Percentiles rank a stretch among this genome's conserved stretches.
phyloP scores from a whole-genome alignment of 2,888 invertebrate genomes.

The Dryocosmus kuriphilus region DNA sequence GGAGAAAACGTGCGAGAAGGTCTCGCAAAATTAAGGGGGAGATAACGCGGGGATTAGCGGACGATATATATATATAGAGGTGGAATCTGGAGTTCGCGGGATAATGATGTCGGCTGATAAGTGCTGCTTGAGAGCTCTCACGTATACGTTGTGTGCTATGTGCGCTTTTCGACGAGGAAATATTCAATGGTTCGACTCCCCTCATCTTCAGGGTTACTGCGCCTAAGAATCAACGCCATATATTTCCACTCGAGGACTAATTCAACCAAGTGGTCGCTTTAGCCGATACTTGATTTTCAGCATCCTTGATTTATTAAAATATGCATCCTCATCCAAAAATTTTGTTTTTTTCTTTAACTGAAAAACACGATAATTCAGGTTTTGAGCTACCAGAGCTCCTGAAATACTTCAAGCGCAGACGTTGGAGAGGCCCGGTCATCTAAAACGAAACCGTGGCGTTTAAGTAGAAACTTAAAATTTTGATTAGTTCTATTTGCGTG shows the following conservation, averaged over 20 bases:
- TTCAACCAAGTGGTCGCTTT: slow-evolving; percentile 25
- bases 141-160: slow-evolving; percentile 27
- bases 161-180: slow-evolving; percentile 35
- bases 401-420: no score
- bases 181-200: slow-evolving; percentile 31
- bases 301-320: neutral
- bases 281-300: slow-evolving; percentile 30
- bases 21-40: slow-evolving; percentile 58
- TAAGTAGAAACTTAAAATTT: no score
- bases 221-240: slow-evolving; percentile 49
- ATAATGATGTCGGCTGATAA: slow-evolving; percentile 59
- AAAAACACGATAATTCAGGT: no score
- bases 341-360: no score
- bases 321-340: neutral
- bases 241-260: slow-evolving; percentile 29
- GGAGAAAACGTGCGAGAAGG: slow-evolving; percentile 26
- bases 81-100: slow-evolving; percentile 62
- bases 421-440: no score
- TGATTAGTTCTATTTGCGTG: neutral
- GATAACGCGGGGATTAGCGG: slow-evolving; percentile 53
- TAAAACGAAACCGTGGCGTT: no score
- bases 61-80: slow-evolving; percentile 52
- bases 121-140: slow-evolving; percentile 33
- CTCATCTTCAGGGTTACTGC: slow-evolving; percentile 33
- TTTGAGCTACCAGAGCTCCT: no score